Evolutionary conservation across 2,888 invertebrate genomes (phyloP), one percentile per base, ranked within the genome.

Genomic region (Nemurella pictetii): DNA sequence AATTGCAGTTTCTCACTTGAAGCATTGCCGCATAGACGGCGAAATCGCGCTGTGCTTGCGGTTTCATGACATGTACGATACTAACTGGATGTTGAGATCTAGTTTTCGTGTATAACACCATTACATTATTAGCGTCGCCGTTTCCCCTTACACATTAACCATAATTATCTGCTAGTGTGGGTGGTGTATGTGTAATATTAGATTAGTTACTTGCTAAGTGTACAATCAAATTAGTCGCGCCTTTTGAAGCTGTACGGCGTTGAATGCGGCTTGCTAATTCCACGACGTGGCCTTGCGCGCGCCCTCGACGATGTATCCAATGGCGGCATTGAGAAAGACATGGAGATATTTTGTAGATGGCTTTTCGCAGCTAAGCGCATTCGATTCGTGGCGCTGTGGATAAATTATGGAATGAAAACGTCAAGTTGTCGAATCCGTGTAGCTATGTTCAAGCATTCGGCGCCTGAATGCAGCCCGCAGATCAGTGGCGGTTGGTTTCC

Each of bases 161-260:
- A 28, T 75, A 75, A 27, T 26, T 75, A 75, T 75, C 28, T 75
- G 28, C 26, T 7, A 75, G 7, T 75, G 75, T 25, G 27, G 28
- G 75, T 28, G 26, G n/a, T 75, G 75, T 75, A 26, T 75, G 28
- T 75, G 28, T n/a, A n/a, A 75, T 75, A 75, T 75, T 75, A 26
- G 26, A 28, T 75, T 28, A 75, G 75, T 75, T 36, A 36, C 36
- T 36, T 75, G 15, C 28, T 75, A 75, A 75, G 26, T 75, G 75
- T 28, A 27, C 28, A 75, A 75, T 75, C 28, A 28, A 75, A 75
- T 75, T 75, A 75, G 75, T 75, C 75, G 1, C 75, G 75, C 75
- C 75, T 75, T 75, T 75, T 75, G 75, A 75, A 4, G 75, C 28
- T 75, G 15, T 9, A 36, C 26, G 26, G 3, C 75, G 9, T 3